Evolutionary conservation across 2,888 invertebrate genomes (phyloP).

Genomic region (Netelia melanura): DNA sequence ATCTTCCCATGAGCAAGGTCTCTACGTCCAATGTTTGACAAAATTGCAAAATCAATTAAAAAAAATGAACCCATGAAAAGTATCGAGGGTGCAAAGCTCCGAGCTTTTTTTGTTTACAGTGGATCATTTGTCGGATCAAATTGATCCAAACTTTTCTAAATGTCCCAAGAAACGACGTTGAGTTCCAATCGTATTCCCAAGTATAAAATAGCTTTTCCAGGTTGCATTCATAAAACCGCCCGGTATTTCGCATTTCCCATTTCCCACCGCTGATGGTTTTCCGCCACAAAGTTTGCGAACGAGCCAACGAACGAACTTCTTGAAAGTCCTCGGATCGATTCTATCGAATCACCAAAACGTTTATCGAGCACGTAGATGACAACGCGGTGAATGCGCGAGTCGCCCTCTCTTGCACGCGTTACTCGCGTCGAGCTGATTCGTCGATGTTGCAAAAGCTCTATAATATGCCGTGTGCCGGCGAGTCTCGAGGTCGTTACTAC

Average conservation of each 20-base stretch:
- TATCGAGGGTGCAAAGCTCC: no score
- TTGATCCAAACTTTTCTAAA: no score
- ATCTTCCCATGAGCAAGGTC: no score
- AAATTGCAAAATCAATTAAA: no score
- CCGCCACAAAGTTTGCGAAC: not conserved
- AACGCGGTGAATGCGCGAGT: not conserved
- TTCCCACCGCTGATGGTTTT: not conserved
- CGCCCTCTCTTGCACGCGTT: not conserved
- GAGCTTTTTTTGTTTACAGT: no score
- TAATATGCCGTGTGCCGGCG: constrained; percentile 37
- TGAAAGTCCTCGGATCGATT: not conserved
- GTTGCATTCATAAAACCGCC: no score
- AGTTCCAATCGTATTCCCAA: no score
- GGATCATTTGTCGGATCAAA: no score
- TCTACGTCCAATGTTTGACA: no score
- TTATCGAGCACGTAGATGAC: not conserved
- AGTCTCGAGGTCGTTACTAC: constrained; percentile 52
- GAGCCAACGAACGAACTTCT: not conserved
- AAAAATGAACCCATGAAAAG: no score
- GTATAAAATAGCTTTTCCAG: no score
- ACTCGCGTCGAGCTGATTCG: constrained; percentile 3
- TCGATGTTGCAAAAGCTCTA: constrained; percentile 14
- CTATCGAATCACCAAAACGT: not conserved
- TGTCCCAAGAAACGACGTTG: no score
- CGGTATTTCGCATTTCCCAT: not conserved